phyloP scores from a whole-genome alignment of 1,140 invertebrate genomes.

The Caenorhabditis tropicalis region DNA sequence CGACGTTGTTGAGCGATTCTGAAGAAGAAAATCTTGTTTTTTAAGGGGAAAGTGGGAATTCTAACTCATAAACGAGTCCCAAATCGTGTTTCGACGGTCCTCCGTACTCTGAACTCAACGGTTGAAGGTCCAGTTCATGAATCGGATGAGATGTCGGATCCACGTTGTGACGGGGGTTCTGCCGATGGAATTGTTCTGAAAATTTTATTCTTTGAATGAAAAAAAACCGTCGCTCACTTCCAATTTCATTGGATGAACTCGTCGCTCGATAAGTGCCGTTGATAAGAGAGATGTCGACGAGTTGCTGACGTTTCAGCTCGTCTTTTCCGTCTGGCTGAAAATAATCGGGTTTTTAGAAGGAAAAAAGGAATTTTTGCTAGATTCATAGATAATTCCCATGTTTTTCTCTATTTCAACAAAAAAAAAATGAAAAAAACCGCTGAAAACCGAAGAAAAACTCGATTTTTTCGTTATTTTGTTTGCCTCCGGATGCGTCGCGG shows the following conservation, averaged over 20 bases:
- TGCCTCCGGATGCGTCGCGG: too few species aligned
- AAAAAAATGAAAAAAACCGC: too few species aligned
- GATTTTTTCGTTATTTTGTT: too few species aligned
- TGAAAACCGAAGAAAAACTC: too few species aligned
- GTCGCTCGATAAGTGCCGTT: slow-evolving; percentile 88
- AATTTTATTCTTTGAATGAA: background rate
- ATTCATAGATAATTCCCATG: too few species aligned
- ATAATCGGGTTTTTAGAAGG: slow-evolving; percentile 80
- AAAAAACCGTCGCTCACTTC: background rate
- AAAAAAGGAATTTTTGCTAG: slow-evolving; percentile 79
- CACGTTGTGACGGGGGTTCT: background rate
- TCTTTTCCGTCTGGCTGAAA: slow-evolving; percentile 97
- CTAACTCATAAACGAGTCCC: background rate
- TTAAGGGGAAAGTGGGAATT: too few species aligned
- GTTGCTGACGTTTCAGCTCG: slow-evolving; percentile 96
- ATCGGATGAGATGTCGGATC: background rate
- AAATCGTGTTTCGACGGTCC: background rate
- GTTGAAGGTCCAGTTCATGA: background rate
- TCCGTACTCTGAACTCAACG: background rate
- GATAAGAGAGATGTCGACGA: slow-evolving; percentile 99
- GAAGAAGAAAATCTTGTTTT: background rate
- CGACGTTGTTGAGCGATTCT: slow-evolving; percentile 21
- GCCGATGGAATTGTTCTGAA: background rate
- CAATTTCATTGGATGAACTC: background rate
- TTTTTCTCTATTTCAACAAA: too few species aligned